Percentiles rank a stretch among this genome's conserved stretches.
Evolutionary conservation across 2,113 vertebrate species (phyloP).

Genomic region (Copsychus sechellarum): DNA sequence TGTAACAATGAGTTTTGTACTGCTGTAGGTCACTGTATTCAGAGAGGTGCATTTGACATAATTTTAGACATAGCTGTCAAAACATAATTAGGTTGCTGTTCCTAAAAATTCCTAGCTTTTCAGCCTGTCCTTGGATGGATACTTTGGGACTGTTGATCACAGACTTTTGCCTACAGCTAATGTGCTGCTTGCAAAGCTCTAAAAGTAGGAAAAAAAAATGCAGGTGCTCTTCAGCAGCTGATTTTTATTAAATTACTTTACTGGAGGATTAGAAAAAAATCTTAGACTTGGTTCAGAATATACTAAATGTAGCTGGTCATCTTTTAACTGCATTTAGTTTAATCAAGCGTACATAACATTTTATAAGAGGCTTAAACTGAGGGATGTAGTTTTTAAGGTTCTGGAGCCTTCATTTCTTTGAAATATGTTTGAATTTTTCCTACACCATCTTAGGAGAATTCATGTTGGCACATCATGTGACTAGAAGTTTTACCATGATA

Average conservation of each 20-base stretch:
- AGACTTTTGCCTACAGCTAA: not conserved
- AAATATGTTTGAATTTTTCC: not conserved
- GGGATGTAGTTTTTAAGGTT: not conserved
- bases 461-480: not conserved
- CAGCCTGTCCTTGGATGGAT: not conserved
- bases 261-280: not conserved
- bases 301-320: not conserved
- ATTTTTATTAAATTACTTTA: not conserved
- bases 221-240: not conserved
- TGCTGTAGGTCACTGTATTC: not conserved
- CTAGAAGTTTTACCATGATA: not conserved
- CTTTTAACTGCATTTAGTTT: not conserved
- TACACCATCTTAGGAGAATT: not conserved
- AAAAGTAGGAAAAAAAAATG: not conserved
- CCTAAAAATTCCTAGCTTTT: not conserved
- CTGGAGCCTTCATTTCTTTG: not conserved
- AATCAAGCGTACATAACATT: not conserved
- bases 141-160: not conserved
- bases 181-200: not conserved
- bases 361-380: not conserved
- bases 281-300: not conserved
- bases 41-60: not conserved
- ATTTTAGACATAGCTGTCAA: not conserved
- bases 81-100: not conserved
- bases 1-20: not conserved